A percentile compares a stretch with the other conserved stretches of the same genome.
These are phyloP conservation scores for Drosophila quinaria DNA, from an alignment of 2,888 invertebrate species.

Conservation along the genomic window DNA sequence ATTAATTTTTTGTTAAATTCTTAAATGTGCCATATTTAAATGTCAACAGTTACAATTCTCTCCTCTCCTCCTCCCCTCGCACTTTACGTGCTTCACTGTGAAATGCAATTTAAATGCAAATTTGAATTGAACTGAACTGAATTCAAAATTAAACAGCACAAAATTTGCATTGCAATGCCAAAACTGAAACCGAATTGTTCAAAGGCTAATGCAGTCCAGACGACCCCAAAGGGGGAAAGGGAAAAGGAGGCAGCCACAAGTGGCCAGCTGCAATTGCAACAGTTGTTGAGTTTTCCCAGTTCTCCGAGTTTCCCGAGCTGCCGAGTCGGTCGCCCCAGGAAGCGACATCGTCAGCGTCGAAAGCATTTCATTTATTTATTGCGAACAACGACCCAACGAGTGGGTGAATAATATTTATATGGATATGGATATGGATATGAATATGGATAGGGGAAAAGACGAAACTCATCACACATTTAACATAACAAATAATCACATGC, in stretches of 20 bases:
- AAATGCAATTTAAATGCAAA: constrained; percentile 78
- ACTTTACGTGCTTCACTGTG: background rate
- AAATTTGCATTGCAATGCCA: constrained; percentile 73
- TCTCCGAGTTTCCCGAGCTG: constrained; percentile 3
- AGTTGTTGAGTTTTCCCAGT: constrained; percentile 9
- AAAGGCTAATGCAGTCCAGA: constrained; percentile 63
- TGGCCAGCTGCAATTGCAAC: constrained; percentile 26
- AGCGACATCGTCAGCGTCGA: constrained; percentile 29
- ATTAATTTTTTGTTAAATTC: constrained; percentile 39
- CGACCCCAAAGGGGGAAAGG: constrained; percentile 24
- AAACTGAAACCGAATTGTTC: constrained; percentile 54
- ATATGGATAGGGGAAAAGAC: background rate
- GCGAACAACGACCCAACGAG: constrained; percentile 46
- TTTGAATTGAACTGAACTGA: constrained; percentile 61
- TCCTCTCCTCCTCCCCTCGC: background rate
- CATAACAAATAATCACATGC: constrained; percentile 29
- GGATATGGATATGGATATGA: no score
- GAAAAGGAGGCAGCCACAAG: constrained; percentile 28
- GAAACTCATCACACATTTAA: constrained; percentile 41
- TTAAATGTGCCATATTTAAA: constrained; percentile 29
- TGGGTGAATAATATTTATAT: constrained; percentile 1
- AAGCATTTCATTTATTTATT: constrained; percentile 75
- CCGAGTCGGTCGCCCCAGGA: constrained; percentile 47
- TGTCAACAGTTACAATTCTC: no score
- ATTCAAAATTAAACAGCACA: constrained; percentile 69